Base-by-base conservation (phyloP, 30 jellyfish, hydroid and myxozoan species). In the Haliclystus octoradiatus region DNA sequence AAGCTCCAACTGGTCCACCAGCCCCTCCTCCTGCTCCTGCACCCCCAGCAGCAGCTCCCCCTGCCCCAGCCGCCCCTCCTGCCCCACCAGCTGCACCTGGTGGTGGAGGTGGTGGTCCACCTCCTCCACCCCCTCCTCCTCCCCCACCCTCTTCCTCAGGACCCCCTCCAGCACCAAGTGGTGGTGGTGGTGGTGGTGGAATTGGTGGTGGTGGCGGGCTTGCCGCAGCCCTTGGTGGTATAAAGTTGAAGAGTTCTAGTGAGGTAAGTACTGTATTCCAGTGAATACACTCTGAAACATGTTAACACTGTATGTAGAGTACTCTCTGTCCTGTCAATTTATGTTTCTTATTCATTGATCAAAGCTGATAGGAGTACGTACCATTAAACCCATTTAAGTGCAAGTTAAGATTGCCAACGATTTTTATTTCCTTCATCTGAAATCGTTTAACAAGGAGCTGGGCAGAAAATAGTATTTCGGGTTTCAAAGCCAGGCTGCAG, bases 71-170 rank as follows among this genome's bases (percentile, higher is more conserved):
- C 50, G 92, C 82, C 15, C 79, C 79, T 2, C 79, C 88, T 31
- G 82, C 65, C 5, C 83, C 83, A 26, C 83, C 83, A 13, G 62
- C 75, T 15, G 82, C 92, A 19, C 82, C 92, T 32, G 82, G 83
- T 19, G 74, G 78, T 52, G 83, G 79, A n/a, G 74, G 74, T 49
- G 85, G 80, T 5, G 30, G 68, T 13, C 26, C 64, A 3, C 60
- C 28, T 3, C 78, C 81, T 14, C 86, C 95, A 3, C 93, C 95
- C 28, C 95, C 95, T 0, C 95, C 95, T n/a, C 93, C 93, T 26
- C 95, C 95, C 24, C 93, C 93, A 0, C 83, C 88, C 1, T 66
- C 72, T 2, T 63, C 34, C 7, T 79, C 73, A 14, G 79, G 72
- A 14, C 74, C 86, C 25, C 79, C 79, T 28, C 79, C 79, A 13